Evolutionary conservation across 2,113 vertebrate species (phyloP).

Genomic region (Phaetusa simplex): DNA sequence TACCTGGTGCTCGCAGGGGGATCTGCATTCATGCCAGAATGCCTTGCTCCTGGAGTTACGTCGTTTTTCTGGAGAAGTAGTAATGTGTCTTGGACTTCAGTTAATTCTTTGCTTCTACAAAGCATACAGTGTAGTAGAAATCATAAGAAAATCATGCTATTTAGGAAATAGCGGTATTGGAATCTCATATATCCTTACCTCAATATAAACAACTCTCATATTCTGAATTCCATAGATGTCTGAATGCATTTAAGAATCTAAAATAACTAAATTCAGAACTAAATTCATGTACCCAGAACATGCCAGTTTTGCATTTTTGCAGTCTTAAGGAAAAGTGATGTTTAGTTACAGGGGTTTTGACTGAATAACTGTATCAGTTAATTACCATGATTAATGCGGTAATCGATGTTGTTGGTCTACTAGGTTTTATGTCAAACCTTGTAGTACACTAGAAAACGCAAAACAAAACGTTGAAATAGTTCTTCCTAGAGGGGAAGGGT

Average conservation of each 20-base stretch:
- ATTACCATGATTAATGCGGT: neutral
- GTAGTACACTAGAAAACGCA: neutral
- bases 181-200: neutral
- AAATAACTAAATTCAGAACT: neutral
- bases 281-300: neutral
- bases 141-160: neutral
- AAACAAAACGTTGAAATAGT: neutral
- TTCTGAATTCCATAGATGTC: neutral
- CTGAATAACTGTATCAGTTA: neutral
- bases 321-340: neutral
- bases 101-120: neutral
- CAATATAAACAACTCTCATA: neutral
- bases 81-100: neutral
- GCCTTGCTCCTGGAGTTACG: neutral
- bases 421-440: neutral
- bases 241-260: neutral
- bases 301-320: neutral
- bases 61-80: neutral
- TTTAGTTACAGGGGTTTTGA: neutral
- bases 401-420: neutral
- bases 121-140: neutral
- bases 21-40: neutral
- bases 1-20: neutral
- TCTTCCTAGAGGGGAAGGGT: neutral
- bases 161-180: neutral